Conservation (phyloP, 2,113 vertebrate genomes). For the Thamnaconus septentrionalis region DNA sequence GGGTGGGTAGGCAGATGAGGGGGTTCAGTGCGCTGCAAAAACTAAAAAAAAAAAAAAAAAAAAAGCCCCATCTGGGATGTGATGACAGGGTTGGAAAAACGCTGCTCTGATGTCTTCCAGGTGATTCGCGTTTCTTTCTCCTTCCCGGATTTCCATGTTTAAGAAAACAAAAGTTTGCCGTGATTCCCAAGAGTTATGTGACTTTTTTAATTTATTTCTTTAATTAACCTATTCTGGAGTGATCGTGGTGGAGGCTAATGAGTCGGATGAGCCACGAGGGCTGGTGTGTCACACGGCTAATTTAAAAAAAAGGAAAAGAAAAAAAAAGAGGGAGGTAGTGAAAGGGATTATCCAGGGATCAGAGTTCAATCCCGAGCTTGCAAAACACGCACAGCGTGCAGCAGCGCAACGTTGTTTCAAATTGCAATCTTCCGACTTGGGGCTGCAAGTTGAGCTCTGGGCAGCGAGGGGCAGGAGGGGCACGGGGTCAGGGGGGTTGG, state of each 20-base stretch:
- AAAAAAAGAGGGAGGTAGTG: conserved; percentile 47
- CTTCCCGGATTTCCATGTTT: background rate
- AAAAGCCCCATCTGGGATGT: conserved; percentile 16
- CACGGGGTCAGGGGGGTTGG: conserved; percentile 15
- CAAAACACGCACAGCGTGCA: conserved; percentile 58
- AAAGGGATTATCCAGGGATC: conserved; percentile 76
- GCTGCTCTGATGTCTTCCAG: background rate
- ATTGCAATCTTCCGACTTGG: conserved; percentile 40
- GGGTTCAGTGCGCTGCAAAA: conserved; percentile 16
- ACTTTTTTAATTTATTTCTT: background rate
- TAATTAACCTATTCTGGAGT: conserved; percentile 4
- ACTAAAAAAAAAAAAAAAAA: background rate
- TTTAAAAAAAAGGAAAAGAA: conserved; percentile 54
- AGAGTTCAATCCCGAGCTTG: conserved; percentile 72
- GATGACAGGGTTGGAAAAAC: conserved; percentile 12
- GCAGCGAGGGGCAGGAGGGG: background rate
- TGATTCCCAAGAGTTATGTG: too few species aligned
- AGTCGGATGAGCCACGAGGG: conserved; percentile 50
- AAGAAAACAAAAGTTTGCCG: too few species aligned
- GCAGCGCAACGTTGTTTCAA: conserved; percentile 56
- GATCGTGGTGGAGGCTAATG: conserved; percentile 37
- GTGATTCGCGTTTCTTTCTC: conserved; percentile 1
- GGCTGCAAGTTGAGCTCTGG: background rate
- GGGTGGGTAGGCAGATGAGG: conserved; percentile 17
- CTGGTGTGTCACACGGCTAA: conserved; percentile 74